Percentiles rank a stretch among this genome's conserved stretches.
Evolutionary conservation across 1,140 invertebrate genomes (phyloP).

Genomic region (Drosophila neocordata): DNA sequence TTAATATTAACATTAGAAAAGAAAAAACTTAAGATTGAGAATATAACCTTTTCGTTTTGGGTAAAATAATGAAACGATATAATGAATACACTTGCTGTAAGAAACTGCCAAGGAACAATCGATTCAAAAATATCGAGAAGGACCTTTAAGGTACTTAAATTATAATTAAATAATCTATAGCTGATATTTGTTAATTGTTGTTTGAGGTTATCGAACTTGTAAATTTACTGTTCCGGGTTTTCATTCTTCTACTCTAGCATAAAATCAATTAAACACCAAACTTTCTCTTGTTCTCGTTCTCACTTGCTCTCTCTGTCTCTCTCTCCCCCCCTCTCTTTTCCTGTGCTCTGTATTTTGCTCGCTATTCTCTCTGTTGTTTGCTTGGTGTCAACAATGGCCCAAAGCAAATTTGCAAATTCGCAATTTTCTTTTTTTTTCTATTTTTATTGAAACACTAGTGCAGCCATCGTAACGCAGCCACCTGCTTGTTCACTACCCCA

Average conservation of each 20-base stretch:
- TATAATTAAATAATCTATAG: too few relatives aligned
- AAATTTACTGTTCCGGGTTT: background rate
- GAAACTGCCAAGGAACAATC: too few relatives aligned
- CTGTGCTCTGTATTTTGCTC: background rate
- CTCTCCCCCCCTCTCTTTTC: background rate
- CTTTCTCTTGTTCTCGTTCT: background rate
- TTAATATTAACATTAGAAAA: too few relatives aligned
- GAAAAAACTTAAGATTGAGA: too few relatives aligned
- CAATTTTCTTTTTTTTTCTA: slow-evolving; percentile 10
- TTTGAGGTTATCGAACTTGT: background rate
- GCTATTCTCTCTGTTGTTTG: slow-evolving; percentile 39
- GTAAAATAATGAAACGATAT: too few relatives aligned
- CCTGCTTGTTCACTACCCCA: background rate
- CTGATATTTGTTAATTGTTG: too few relatives aligned
- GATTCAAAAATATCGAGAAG: too few relatives aligned
- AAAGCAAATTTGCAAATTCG: slow-evolving; percentile 48
- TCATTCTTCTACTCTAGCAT: slow-evolving; percentile 6
- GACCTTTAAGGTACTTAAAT: too few relatives aligned
- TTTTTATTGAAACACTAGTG: slow-evolving; percentile 16
- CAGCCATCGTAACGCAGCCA: background rate
- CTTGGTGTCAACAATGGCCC: slow-evolving; percentile 31
- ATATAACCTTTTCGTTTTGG: too few relatives aligned
- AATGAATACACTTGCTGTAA: too few relatives aligned
- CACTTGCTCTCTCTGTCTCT: background rate
- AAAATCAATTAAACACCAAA: slow-evolving; percentile 56